Conservation (phyloP, 2,888 invertebrate genomes). For the Sipunculus nudus region DNA sequence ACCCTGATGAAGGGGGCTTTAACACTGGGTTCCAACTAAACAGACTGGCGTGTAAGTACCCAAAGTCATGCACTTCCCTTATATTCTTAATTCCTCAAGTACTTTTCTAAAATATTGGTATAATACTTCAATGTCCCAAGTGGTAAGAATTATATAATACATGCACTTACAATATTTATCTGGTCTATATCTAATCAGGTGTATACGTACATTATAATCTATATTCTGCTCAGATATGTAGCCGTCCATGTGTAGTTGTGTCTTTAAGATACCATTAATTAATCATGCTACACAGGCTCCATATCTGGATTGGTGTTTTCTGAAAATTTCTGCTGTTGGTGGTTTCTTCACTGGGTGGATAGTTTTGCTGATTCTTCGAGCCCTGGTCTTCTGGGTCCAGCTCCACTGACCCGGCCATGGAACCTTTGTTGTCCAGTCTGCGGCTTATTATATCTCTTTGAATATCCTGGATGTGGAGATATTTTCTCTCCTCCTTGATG, state of each 20-base stretch:
- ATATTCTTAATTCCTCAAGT: too few species aligned
- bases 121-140: too few species aligned
- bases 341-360: not conserved
- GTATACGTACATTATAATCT: too few species aligned
- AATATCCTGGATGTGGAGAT: not conserved
- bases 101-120: too few species aligned
- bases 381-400: not conserved
- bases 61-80: too few species aligned
- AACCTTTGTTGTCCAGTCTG: not conserved
- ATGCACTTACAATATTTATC: too few species aligned
- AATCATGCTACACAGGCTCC: too few species aligned
- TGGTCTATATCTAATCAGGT: too few species aligned
- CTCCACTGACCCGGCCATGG: not conserved
- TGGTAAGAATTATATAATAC: too few species aligned
- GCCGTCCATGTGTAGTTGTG: too few species aligned
- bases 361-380: not conserved
- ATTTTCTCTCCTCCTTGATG: conserved; percentile 1
- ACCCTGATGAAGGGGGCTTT: conserved; percentile 26
- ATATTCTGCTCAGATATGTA: too few species aligned
- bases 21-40: conserved; percentile 24
- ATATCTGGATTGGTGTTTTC: not conserved
- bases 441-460: not conserved
- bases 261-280: too few species aligned
- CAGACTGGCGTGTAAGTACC: not conserved
- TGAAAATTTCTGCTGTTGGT: not conserved